Evolutionary conservation across 2,888 invertebrate genomes (phyloP), one percentile per base, ranked within the genome.

Genomic region (Disparrhopalites patrizii): DNA sequence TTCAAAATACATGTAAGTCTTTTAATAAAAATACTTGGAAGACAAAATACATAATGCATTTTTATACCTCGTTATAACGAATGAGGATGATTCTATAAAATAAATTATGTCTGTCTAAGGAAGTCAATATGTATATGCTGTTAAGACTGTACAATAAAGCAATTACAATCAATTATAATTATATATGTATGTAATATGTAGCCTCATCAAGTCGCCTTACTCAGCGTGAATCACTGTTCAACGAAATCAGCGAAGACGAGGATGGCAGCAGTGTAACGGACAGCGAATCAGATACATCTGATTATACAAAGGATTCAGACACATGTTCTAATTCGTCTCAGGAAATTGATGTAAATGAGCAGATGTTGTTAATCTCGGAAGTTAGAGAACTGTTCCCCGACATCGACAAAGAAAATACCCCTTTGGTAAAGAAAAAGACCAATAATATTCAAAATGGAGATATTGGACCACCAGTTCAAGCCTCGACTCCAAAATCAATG

Each of bases 1-100:
- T 70, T 0, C 66, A 69, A 23, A 68, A 71, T 72, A 55, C 56
- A n/a, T 50, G 13, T 7, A 54, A 54, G 10, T 27, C 8, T 36
- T 20, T 7, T 3, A 43, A 43, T n/a, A 43, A 4, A 20, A 43
- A 3, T 43, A n/a, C 13, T 3, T 43, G n/a, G n/a, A n/a, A n/a
- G n/a, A n/a, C n/a, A n/a, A n/a, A n/a, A n/a, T n/a, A n/a, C n/a
- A n/a, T n/a, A n/a, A n/a, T n/a, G n/a, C n/a, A n/a, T n/a, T n/a
- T n/a, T n/a, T n/a, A n/a, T n/a, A n/a, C n/a, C n/a, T n/a, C n/a
- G n/a, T n/a, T n/a, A n/a, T n/a, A n/a, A n/a, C n/a, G n/a, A n/a
- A n/a, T n/a, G n/a, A n/a, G n/a, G n/a, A n/a, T n/a, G n/a, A n/a
- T n/a, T n/a, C n/a, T n/a, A n/a, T n/a, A n/a, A n/a, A n/a, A n/a